These are phyloP conservation scores for Agrilus cyanescens DNA, from an alignment of 2,888 invertebrate species.

Conservation along the genomic window DNA sequence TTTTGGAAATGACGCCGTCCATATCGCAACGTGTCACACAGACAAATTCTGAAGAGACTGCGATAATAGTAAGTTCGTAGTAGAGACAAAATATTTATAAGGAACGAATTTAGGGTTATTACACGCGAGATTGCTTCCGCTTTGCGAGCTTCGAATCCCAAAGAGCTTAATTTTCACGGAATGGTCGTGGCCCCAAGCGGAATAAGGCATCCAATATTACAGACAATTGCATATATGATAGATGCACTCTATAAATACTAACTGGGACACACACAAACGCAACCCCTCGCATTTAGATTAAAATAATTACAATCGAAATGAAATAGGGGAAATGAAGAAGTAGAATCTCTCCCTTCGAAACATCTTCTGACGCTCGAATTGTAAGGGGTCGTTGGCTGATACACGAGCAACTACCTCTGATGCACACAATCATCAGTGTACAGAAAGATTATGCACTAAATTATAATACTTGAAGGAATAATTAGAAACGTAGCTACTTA, in stretches of 20 bases:
- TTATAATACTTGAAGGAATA: no score
- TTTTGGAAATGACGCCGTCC: no score
- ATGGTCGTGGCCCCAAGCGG: constrained; percentile 8
- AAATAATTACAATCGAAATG: constrained; percentile 31
- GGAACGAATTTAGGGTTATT: no score
- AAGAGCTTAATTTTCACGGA: constrained; percentile 1
- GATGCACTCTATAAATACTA: constrained; percentile 27
- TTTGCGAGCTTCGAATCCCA: neutral
- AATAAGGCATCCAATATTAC: constrained; percentile 17
- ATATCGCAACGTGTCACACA: no score
- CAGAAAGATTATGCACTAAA: neutral
- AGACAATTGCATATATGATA: constrained; percentile 24
- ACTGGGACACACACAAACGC: constrained; percentile 7
- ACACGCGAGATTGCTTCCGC: neutral
- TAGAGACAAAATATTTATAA: no score
- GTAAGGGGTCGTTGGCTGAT: neutral
- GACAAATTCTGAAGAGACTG: no score
- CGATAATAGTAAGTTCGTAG: no score
- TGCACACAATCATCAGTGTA: neutral
- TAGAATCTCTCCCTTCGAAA: neutral
- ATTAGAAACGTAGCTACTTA: no score
- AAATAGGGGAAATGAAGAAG: constrained; percentile 25
- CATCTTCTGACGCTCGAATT: neutral
- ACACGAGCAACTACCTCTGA: constrained; percentile 1
- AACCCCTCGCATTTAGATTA: constrained; percentile 23